These are phyloP conservation scores for Hydrotaea diabolus DNA, from an alignment of 2,888 invertebrate species.

Conservation along the genomic window DNA sequence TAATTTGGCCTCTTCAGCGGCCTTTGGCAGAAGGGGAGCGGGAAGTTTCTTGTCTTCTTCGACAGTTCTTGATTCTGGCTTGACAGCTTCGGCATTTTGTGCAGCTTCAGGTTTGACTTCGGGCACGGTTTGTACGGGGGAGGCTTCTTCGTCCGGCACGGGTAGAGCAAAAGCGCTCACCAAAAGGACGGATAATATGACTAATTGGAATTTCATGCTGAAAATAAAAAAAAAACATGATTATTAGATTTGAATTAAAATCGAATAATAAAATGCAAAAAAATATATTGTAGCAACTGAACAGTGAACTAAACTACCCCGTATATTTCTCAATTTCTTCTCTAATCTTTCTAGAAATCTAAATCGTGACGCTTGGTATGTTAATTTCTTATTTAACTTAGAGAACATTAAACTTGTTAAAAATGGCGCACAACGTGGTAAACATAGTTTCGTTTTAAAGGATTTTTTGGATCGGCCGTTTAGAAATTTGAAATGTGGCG, in stretches of 20 bases:
- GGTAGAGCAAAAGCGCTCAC: conserved; percentile 75
- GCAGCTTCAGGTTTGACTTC: conserved; percentile 61
- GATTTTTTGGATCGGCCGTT: too few relatives aligned
- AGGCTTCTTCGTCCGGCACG: conserved; percentile 77
- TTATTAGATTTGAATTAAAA: not conserved
- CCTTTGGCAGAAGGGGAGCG: conserved; percentile 10
- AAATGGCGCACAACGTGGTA: too few relatives aligned
- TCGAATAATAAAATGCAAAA: too few relatives aligned
- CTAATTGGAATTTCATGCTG: conserved; percentile 78
- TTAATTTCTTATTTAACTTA: too few relatives aligned
- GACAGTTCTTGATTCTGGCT: conserved; percentile 63
- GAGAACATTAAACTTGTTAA: too few relatives aligned
- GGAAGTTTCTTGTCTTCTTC: conserved; percentile 43
- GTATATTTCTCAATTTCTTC: too few relatives aligned
- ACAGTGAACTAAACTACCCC: too few relatives aligned
- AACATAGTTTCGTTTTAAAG: too few relatives aligned
- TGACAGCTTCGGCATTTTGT: conserved; percentile 59
- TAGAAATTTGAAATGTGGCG: too few relatives aligned
- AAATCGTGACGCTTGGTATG: too few relatives aligned
- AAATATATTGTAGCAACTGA: too few relatives aligned
- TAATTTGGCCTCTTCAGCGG: conserved; percentile 51
- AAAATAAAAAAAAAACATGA: conserved; percentile 48
- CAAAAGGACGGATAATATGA: conserved; percentile 75
- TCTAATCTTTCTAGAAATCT: too few relatives aligned
- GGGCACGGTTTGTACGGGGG: conserved; percentile 69